Conservation (phyloP, 2,888 invertebrate species). For the Disparrhopalites patrizii region DNA sequence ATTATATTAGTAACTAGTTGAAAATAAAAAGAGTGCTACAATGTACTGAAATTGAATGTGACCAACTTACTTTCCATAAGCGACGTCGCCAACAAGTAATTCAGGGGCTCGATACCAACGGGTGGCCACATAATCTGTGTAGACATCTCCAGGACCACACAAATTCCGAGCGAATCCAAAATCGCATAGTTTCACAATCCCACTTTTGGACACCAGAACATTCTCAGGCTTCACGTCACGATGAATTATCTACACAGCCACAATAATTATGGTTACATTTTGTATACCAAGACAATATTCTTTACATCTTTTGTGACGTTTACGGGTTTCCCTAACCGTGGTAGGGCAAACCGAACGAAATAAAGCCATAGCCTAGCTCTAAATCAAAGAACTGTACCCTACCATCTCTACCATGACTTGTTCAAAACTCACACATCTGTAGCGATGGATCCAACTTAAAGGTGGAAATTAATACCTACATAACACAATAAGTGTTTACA, state of each 20-base stretch:
- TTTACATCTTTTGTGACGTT: too few species aligned
- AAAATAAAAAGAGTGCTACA: background rate
- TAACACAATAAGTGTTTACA: too few species aligned
- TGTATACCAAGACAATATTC: too few species aligned
- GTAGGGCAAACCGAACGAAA: too few species aligned
- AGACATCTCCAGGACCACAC: constrained; percentile 65
- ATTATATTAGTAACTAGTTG: background rate
- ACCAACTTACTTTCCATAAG: constrained; percentile 46
- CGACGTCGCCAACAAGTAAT: constrained; percentile 64
- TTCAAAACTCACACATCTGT: too few species aligned
- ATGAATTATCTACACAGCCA: constrained; percentile 86
- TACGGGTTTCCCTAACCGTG: too few species aligned
- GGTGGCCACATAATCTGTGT: constrained; percentile 86
- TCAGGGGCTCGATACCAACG: constrained; percentile 87
- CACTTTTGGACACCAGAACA: constrained; percentile 71
- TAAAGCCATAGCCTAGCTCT: too few species aligned
- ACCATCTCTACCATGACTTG: too few species aligned
- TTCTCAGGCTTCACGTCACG: constrained; percentile 88
- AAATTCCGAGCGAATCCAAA: constrained; percentile 76
- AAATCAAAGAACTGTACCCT: too few species aligned
- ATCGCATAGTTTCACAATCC: constrained; percentile 85
- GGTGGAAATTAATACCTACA: too few species aligned
- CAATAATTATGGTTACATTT: too few species aligned
- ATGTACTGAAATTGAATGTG: background rate
- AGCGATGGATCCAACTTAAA: too few species aligned